These are phyloP conservation scores for Perognathus longimembris DNA, from an alignment of 2,113 vertebrate genomes.

Conservation along the genomic window DNA sequence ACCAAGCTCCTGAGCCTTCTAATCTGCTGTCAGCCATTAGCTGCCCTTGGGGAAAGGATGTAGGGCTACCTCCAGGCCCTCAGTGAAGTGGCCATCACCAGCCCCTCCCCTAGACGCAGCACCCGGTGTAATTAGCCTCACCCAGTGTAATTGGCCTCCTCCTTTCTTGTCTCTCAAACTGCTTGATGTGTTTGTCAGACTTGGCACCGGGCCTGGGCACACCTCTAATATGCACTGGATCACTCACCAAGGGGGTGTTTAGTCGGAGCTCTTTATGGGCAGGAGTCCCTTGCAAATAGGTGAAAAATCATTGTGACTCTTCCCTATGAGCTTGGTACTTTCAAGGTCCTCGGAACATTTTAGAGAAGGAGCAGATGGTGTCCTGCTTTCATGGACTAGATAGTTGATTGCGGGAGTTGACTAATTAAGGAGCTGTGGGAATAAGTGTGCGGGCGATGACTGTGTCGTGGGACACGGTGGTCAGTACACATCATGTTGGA, in stretches of 20 bases:
- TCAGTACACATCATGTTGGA: background rate
- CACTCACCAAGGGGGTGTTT: background rate
- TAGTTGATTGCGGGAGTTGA: background rate
- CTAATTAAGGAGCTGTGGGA: background rate
- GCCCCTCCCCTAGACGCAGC: too few species aligned
- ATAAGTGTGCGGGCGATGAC: background rate
- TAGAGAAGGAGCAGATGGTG: background rate
- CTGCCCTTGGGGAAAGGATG: background rate
- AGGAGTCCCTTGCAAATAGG: background rate
- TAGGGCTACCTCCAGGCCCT: background rate
- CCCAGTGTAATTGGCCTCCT: background rate
- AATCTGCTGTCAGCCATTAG: background rate
- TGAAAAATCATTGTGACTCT: background rate
- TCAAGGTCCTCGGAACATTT: background rate
- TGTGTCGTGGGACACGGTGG: background rate
- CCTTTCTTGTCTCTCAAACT: background rate
- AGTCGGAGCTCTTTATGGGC: background rate
- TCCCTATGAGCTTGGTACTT: background rate
- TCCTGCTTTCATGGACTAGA: background rate
- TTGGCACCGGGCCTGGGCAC: background rate
- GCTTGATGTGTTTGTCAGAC: background rate
- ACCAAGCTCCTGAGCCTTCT: background rate
- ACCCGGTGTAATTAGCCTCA: background rate
- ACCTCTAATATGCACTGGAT: background rate
- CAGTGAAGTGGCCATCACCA: background rate